These are phyloP conservation scores for Paratilapia polleni DNA, from an alignment of 2,113 vertebrate species.

Conservation along the genomic window DNA sequence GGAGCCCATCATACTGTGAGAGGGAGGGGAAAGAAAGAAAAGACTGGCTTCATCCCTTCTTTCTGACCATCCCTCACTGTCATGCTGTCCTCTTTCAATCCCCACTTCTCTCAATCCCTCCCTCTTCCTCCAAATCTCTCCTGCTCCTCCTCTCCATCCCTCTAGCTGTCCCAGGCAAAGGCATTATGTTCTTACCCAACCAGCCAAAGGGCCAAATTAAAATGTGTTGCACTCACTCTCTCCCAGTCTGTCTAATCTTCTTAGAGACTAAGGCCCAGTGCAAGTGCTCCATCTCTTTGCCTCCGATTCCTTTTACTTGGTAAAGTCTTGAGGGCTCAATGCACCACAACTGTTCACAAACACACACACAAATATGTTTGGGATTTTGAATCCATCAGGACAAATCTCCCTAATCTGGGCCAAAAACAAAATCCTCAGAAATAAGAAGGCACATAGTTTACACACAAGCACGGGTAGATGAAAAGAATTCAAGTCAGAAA, in stretches of 20 bases:
- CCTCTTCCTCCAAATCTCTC: slow-evolving; percentile 56
- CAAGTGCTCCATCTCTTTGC: slow-evolving; percentile 79
- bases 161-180: slow-evolving; percentile 64
- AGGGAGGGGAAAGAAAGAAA: slow-evolving; percentile 57
- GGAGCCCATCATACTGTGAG: slow-evolving; percentile 54
- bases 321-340: slow-evolving; percentile 70
- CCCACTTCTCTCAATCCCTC: slow-evolving; percentile 62
- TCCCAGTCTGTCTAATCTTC: slow-evolving; percentile 86
- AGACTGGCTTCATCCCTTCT: slow-evolving; percentile 56
- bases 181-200: slow-evolving; percentile 80
- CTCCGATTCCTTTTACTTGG: slow-evolving; percentile 79
- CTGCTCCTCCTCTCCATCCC: slow-evolving; percentile 48
- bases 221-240: slow-evolving; percentile 80
- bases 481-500: slow-evolving; percentile 37
- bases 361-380: slow-evolving; percentile 33
- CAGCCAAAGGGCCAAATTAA: slow-evolving; percentile 82
- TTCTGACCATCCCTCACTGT: slow-evolving; percentile 32
- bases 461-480: slow-evolving; percentile 14
- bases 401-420: slow-evolving; percentile 80
- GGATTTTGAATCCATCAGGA: slow-evolving; percentile 77
- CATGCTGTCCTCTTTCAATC: slow-evolving; percentile 65
- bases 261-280: slow-evolving; percentile 84
- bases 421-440: slow-evolving; percentile 80
- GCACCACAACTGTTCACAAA: slow-evolving; percentile 22
- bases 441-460: slow-evolving; percentile 57